Conservation (phyloP, 2,113 vertebrate species). For the Solenodon paradoxus region DNA sequence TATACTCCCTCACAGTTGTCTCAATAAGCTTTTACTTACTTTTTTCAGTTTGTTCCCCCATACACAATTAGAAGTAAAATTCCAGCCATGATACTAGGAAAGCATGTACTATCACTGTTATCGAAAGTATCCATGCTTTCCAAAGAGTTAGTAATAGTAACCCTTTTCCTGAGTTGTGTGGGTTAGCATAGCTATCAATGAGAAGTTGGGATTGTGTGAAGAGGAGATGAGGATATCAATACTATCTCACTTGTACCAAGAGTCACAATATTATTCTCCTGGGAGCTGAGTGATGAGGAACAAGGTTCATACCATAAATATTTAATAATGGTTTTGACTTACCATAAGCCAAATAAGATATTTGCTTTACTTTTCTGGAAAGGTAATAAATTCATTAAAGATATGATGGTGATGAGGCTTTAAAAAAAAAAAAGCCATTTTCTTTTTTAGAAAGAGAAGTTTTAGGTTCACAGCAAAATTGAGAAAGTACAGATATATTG, state of each 20-base stretch:
- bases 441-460: not conserved
- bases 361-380: not conserved
- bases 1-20: not conserved
- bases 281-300: not conserved
- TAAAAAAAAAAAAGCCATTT: not conserved
- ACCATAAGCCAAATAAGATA: not conserved
- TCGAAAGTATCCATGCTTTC: not conserved
- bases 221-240: not conserved
- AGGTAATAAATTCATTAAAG: not conserved
- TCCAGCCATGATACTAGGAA: not conserved
- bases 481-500: too few species aligned
- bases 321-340: not conserved
- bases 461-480: not conserved
- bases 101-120: not conserved
- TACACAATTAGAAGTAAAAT: not conserved
- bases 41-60: not conserved
- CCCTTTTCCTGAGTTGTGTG: not conserved
- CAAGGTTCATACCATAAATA: not conserved
- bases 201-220: not conserved
- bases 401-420: not conserved
- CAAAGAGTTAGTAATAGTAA: not conserved
- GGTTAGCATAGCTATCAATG: not conserved
- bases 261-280: not conserved
- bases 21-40: not conserved
- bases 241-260: not conserved